Base-by-base conservation (phyloP, 2,888 invertebrate species). In the Aspidiotus destructor region DNA sequence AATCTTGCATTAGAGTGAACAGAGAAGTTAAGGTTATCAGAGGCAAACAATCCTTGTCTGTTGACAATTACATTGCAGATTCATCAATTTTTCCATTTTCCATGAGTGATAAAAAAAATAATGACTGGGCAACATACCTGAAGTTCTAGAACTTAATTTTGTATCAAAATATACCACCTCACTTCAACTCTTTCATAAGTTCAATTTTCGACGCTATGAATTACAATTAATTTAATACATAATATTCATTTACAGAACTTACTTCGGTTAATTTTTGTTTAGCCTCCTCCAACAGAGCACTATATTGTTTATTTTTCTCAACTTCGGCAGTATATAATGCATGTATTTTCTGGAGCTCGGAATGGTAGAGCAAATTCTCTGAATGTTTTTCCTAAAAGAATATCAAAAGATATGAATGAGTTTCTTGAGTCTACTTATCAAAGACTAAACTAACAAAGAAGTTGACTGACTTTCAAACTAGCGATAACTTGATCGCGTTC, bases 371-470 rank as follows among this genome's bases (percentile, higher is more conserved):
- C n/a, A 55, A 16, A 15, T 17, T 55, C 16, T 55, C 55, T 10
- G n/a, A 16, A 55, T 55, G 55, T 7, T 55, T 55, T 10, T 55
- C 55, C 55, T 55, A 48, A 48, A 48, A 48, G n/a, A 48, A 48
- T 48, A 48, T 48, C n/a, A 16, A 55, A 55, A 15, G 17, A 55
- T 2, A 55, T 3, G 17, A 55, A 7, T 48, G 2, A 55, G 10
- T 55, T 55, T 15, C 55, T n/a, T 13, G n/a, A 55, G 5, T 13
- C 55, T n/a, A 55, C 16, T 55, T 5, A 55, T 17, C 10, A 7
- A 55, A 48, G 10, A 13, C 48, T 48, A n/a, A 48, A 48, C 48
- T 48, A 2, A 48, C 10, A 48, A 48, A 48, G 48, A 28, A 28
- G n/a, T 52, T 1, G 16, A 55, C 55, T 16, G 13, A 55, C 55